Percentiles rank a stretch among this genome's conserved stretches.
Evolutionary conservation across 2,113 vertebrate genomes (phyloP).

Genomic region (Notiomystis cincta): DNA sequence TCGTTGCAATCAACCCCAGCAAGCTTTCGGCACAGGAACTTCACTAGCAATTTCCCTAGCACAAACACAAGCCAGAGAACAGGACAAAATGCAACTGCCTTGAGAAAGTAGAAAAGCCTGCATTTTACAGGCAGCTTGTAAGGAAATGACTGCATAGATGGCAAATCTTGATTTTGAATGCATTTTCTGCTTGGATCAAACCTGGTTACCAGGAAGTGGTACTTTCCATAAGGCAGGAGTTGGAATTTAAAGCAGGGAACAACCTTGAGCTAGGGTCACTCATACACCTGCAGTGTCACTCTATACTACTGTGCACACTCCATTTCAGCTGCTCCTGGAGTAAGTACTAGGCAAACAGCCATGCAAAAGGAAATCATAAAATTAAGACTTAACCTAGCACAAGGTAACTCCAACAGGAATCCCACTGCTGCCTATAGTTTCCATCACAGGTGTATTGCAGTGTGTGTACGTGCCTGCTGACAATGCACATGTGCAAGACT

Average conservation of each 20-base stretch:
- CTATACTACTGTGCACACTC: not conserved
- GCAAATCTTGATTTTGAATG: not conserved
- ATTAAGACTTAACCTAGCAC: not conserved
- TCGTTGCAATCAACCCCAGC: not conserved
- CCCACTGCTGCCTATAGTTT: not conserved
- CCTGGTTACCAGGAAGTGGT: not conserved
- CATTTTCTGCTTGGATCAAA: not conserved
- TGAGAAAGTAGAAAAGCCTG: not conserved
- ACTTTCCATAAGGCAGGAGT: not conserved
- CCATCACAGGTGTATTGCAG: not conserved
- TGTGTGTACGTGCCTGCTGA: fast-evolving
- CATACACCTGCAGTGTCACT: not conserved
- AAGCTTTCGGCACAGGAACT: not conserved
- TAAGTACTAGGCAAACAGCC: not conserved
- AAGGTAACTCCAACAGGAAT: not conserved
- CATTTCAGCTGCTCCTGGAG: not conserved
- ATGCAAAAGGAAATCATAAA: not conserved
- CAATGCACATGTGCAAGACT: fast-evolving
- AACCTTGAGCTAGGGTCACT: not conserved
- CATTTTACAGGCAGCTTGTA: not conserved
- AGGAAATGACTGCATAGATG: not conserved
- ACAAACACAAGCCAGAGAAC: not conserved
- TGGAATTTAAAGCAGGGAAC: not conserved
- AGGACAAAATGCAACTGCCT: not conserved
- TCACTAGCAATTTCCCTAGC: not conserved